These are phyloP conservation scores for Manis javanica DNA, from an alignment of 2,797 vertebrate species.

Conservation along the genomic window DNA sequence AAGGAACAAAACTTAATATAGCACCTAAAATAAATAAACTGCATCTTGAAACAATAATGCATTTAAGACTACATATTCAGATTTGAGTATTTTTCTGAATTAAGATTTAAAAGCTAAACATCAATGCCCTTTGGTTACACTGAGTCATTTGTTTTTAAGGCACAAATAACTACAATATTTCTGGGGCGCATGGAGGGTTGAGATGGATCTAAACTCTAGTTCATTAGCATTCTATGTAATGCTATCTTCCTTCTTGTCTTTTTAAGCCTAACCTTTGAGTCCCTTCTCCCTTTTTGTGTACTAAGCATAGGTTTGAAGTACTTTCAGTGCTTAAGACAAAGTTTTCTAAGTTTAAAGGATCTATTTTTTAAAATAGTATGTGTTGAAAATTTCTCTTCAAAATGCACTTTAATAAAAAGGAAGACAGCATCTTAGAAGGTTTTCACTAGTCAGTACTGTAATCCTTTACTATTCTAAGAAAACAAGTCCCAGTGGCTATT, in stretches of 20 bases:
- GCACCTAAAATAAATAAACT: conserved; percentile 50
- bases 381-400: neutral
- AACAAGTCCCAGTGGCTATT: neutral
- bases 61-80: neutral
- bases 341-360: neutral
- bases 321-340: neutral
- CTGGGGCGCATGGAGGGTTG: neutral
- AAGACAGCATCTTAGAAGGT: neutral
- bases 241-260: neutral
- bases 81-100: neutral
- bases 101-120: neutral
- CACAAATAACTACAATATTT: neutral
- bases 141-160: neutral
- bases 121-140: neutral
- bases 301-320: neutral
- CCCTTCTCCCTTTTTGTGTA: neutral
- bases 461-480: neutral
- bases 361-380: neutral
- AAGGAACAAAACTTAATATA: conserved; percentile 70
- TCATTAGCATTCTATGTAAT: neutral
- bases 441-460: neutral
- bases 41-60: neutral
- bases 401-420: neutral
- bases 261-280: neutral
- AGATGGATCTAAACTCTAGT: neutral